These are phyloP conservation scores for Delia radicum DNA, from an alignment of 1,140 invertebrate species.

Conservation along the genomic window DNA sequence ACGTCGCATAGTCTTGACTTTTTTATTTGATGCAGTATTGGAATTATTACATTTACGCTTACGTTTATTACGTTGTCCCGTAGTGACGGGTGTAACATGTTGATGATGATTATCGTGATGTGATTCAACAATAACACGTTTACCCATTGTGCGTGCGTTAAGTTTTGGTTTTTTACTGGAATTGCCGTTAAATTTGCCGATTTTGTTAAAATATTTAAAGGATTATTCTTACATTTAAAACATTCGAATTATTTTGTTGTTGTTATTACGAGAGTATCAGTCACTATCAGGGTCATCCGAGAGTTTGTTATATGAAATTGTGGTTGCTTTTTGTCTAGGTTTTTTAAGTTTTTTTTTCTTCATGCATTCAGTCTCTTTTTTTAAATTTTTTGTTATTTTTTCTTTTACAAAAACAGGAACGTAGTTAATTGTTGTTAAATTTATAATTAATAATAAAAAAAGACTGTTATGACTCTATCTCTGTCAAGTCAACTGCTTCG, in stretches of 20 bases:
- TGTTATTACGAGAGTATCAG: background rate
- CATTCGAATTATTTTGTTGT: background rate
- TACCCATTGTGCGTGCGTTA: slow-evolving; percentile 27
- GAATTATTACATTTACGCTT: slow-evolving; percentile 44
- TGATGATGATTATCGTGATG: slow-evolving; percentile 13
- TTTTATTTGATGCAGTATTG: slow-evolving; percentile 20
- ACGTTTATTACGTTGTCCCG: slow-evolving; percentile 37
- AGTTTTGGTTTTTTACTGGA: background rate
- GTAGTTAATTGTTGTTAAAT: background rate
- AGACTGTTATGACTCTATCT: background rate
- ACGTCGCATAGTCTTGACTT: too few relatives aligned
- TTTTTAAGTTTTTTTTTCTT: background rate
- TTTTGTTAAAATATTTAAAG: background rate
- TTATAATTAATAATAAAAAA: background rate
- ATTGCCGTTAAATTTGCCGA: background rate
- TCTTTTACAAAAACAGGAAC: background rate
- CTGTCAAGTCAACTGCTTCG: background rate
- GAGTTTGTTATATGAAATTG: too few relatives aligned
- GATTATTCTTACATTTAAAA: background rate
- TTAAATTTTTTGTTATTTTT: background rate
- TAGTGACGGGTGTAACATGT: slow-evolving; percentile 24
- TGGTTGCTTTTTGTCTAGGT: background rate
- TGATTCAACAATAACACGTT: slow-evolving; percentile 20
- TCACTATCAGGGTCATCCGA: background rate
- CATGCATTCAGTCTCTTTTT: slow-evolving; percentile 2